Conservation (phyloP, 2,888 invertebrate species). For the Seladonia tumulorum region DNA sequence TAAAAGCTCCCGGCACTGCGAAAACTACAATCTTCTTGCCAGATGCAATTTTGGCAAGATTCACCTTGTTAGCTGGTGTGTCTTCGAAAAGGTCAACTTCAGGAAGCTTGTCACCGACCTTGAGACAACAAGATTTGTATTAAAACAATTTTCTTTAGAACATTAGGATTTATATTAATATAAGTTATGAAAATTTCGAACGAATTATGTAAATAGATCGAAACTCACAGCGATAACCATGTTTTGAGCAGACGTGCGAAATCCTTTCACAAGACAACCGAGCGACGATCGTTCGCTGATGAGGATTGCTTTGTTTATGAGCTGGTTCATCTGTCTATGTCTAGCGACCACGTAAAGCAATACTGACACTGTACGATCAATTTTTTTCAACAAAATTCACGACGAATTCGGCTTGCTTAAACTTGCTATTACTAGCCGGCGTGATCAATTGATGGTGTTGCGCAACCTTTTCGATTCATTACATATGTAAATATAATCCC, state of each 20-base stretch:
- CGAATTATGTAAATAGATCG: background rate
- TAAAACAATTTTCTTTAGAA: background rate
- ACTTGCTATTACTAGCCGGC: background rate
- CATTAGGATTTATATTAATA: background rate
- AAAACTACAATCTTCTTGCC: constrained; percentile 95
- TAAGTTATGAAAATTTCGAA: background rate
- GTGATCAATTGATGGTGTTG: constrained; percentile 27
- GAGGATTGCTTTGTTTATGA: constrained; percentile 74
- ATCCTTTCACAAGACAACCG: constrained; percentile 68
- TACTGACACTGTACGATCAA: background rate
- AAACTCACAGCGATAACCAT: constrained; percentile 82
- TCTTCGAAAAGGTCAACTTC: constrained; percentile 92
- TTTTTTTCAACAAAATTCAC: background rate
- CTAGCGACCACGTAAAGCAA: constrained; percentile 22
- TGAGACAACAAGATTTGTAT: constrained; percentile 36
- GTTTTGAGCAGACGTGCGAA: constrained; percentile 76
- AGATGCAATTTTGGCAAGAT: constrained; percentile 88
- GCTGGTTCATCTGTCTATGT: constrained; percentile 73
- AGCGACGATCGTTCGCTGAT: constrained; percentile 68
- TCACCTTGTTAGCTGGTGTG: constrained; percentile 94
- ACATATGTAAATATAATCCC: constrained; percentile 5
- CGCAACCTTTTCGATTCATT: constrained; percentile 32
- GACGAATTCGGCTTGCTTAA: background rate
- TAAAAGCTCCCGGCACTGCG: constrained; percentile 97
- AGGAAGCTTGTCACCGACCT: constrained; percentile 95